phyloP scores from a whole-genome alignment of 2,797 vertebrate species.

The Pangasius djambal region DNA sequence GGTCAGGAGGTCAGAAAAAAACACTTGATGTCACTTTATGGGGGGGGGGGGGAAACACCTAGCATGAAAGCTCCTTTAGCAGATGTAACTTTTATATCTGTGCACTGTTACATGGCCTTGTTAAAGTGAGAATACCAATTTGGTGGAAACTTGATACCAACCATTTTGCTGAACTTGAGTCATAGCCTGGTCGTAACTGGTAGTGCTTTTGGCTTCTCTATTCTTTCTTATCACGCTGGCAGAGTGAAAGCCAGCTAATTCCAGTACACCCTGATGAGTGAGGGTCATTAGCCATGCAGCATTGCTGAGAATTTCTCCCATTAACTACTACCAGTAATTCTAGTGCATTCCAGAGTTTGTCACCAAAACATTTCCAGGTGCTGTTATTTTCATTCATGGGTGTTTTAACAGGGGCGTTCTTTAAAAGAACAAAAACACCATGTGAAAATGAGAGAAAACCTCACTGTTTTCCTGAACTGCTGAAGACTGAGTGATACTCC shows the following conservation, averaged over 20 bases:
- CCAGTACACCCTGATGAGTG: too few species aligned
- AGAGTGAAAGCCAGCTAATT: background rate
- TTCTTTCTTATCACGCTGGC: background rate
- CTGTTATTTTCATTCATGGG: background rate
- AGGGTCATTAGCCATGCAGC: background rate
- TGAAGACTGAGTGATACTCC: background rate
- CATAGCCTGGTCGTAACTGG: slow-evolving; percentile 1
- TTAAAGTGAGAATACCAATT: background rate
- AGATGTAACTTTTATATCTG: background rate
- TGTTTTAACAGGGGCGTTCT: too few species aligned
- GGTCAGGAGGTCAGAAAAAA: background rate
- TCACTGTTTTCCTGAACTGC: background rate
- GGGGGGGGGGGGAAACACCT: background rate
- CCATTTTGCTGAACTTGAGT: background rate
- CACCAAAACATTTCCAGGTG: background rate
- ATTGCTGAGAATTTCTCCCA: background rate
- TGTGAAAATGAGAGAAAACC: background rate
- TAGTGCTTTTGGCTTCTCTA: background rate
- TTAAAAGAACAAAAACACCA: background rate
- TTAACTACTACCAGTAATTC: background rate
- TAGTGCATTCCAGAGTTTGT: background rate
- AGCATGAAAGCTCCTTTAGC: background rate
- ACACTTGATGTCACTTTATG: background rate
- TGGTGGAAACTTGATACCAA: background rate
- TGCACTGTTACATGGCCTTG: background rate